These are phyloP conservation scores for Pseudocheirus occidentalis DNA, from an alignment of 2,797 vertebrate genomes.

Conservation along the genomic window DNA sequence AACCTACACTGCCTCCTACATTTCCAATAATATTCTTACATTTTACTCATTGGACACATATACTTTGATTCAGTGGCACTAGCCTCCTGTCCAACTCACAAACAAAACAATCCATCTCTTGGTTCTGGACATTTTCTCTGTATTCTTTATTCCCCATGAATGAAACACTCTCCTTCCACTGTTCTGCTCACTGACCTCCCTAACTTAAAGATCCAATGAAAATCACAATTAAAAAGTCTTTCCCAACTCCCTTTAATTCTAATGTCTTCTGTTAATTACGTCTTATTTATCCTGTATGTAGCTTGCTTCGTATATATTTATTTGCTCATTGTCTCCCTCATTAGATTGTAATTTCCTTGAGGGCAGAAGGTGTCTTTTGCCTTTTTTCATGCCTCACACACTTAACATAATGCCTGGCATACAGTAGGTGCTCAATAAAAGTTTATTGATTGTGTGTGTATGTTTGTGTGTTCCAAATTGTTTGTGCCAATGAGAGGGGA, in stretches of 20 bases:
- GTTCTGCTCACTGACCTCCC: neutral
- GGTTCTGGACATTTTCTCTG: neutral
- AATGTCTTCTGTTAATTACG: neutral
- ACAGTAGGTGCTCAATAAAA: neutral
- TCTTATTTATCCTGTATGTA: neutral
- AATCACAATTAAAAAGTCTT: neutral
- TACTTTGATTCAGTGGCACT: neutral
- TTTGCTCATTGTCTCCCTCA: neutral
- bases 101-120: neutral
- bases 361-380: neutral
- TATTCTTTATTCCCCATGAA: neutral
- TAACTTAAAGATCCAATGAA: neutral
- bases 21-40: neutral
- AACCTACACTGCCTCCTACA: neutral
- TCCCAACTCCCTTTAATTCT: neutral
- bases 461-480: neutral
- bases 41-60: neutral
- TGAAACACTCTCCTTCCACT: neutral
- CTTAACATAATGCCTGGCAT: neutral
- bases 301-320: neutral
- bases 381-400: neutral
- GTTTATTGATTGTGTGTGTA: neutral
- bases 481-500: neutral
- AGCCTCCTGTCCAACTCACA: neutral
- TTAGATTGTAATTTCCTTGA: neutral